A percentile compares a stretch with the other conserved stretches of the same genome.
phyloP scores from a whole-genome alignment of 2,888 invertebrate species.

The Lasioglossum oenotherae region DNA sequence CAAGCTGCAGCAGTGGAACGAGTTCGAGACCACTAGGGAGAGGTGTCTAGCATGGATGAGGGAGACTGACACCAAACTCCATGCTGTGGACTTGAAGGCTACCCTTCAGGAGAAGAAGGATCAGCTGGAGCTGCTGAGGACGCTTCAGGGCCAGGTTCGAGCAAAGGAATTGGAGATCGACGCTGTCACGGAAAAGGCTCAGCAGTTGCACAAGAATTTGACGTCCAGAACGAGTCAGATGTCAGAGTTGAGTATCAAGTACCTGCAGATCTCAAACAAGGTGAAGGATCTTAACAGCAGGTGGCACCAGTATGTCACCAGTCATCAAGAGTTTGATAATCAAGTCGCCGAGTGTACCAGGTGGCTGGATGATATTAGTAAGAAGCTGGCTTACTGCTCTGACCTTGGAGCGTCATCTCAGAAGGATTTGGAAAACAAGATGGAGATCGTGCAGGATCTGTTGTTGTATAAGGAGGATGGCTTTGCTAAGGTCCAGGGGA shows the following conservation, averaged over 20 bases:
- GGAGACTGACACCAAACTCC: conserved; percentile 94
- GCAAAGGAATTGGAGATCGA: conserved; percentile 97
- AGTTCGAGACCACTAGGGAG: conserved; percentile 95
- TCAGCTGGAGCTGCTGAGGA: conserved; percentile 92
- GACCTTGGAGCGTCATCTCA: conserved; percentile 93
- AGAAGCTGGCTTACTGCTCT: conserved; percentile 94
- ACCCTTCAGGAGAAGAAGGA: conserved; percentile 93
- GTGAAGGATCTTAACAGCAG: conserved; percentile 95
- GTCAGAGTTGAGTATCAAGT: conserved; percentile 95
- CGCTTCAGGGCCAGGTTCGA: conserved; percentile 93
- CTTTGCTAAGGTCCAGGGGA: conserved; percentile 92
- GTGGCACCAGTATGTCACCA: conserved; percentile 96
- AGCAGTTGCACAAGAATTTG: conserved; percentile 91
- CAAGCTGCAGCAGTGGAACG: conserved; percentile 95
- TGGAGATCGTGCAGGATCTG: conserved; percentile 93
- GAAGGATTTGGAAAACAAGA: conserved; percentile 93
- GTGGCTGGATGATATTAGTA: conserved; percentile 93
- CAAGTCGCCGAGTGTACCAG: conserved; percentile 91
- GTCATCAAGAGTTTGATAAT: conserved; percentile 94
- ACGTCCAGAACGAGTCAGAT: conserved; percentile 92
- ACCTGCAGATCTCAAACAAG: conserved; percentile 95
- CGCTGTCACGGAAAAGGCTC: conserved; percentile 95
- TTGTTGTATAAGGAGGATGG: conserved; percentile 97
- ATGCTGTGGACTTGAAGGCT: conserved; percentile 94
- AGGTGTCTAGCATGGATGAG: conserved; percentile 94